Base-by-base conservation (phyloP, 2,888 invertebrate species). In the Scaptomyza cyrtandrae region DNA sequence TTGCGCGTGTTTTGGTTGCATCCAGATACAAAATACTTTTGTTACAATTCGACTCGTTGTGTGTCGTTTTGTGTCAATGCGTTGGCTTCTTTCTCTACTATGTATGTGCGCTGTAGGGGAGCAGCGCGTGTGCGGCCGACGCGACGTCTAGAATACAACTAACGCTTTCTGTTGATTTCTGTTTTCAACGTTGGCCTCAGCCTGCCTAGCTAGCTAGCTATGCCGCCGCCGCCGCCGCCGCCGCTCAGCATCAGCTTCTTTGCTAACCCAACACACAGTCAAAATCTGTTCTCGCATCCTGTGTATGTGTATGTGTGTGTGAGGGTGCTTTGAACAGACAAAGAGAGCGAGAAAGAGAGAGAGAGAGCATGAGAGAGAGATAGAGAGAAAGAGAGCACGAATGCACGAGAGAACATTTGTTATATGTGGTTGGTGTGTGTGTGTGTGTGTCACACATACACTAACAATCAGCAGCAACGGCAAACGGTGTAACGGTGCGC, bases 61-160 rank as follows among this genome's bases (percentile, higher is more conserved):
- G 64, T 68, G 66, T n/a, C n/a, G n/a, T 63, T 66, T 64, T 75
- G 37, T 52, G 44, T 74, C 70, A 71, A 62, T 77, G 66, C 70
- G 67, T 78, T 74, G 71, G 68, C 64, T 65, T 69, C 61, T 61
- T 33, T 10, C 16, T 49, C 33, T 33, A n/a, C 10, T 14, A 2
- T 14, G 3, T 39, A 3, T 39, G 58, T 58, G 69, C 73, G 71
- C 78, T 78, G 72, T 78, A 77, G 72, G 83, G 83, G 78, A 88
- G 90, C 90, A 89, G 78, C 91, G 89, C 91, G 91, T 89, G 90
- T 91, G 91, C 89, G 91, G 86, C 91, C 91, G 90, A 90, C 91
- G 90, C 92, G 92, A 92, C 92, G 92, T 91, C 91, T 91, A 91
- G 90, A 91, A 91, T 92, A 89, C 86, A 87, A 89, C 86, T 89